Conservation (phyloP, 1,140 invertebrate species). For the Leptopilina boulardi region DNA sequence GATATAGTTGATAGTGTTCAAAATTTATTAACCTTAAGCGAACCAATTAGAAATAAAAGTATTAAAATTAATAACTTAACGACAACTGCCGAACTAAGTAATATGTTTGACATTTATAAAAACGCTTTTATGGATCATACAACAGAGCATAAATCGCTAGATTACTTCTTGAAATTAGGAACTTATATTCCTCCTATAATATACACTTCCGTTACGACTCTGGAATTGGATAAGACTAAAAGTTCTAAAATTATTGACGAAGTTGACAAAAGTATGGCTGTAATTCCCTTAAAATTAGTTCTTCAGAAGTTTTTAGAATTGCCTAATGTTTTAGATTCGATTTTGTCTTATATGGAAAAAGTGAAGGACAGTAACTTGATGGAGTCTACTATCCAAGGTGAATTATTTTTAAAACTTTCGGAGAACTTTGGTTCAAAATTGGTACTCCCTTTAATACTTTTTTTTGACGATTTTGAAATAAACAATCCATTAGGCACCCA, state of each 20-base stretch:
- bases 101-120: constrained; percentile 6
- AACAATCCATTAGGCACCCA: constrained; percentile 21
- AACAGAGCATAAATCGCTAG: not conserved
- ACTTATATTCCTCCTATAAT: not conserved
- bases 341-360: not conserved
- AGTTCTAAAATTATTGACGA: not conserved
- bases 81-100: not conserved
- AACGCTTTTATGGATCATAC: not conserved
- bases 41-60: not conserved
- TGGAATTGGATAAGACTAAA: not conserved
- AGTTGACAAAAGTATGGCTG: not conserved
- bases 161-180: not conserved
- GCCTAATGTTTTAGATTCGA: constrained; percentile 10
- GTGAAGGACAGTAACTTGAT: not conserved
- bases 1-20: constrained; percentile 4
- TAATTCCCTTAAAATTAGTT: constrained; percentile 3
- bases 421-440: not conserved
- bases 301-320: not conserved
- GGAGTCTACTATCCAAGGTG: not conserved
- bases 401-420: not conserved
- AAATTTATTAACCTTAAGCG: not conserved
- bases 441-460: not conserved
- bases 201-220: not conserved
- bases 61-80: not conserved
- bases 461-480: not conserved